Evolutionary conservation across 2,888 invertebrate species (phyloP), one percentile per base, ranked within the genome.

Genomic region (Tillus elongatus): DNA sequence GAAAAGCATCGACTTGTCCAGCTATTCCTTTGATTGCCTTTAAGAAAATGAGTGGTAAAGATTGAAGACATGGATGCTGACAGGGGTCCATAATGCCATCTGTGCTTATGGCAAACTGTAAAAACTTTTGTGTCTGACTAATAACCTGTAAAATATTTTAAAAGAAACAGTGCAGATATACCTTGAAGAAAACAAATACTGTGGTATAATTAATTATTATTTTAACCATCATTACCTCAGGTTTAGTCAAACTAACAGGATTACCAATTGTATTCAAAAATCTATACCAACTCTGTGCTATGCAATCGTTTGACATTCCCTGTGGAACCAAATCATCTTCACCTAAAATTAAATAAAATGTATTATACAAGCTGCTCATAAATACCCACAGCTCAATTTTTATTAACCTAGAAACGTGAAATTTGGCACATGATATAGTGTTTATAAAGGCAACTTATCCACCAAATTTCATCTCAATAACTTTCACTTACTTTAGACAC

Each of bases 211-310:
- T 33, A 30, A 12, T 37, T 2, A 15, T 33, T 14, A 37, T 28
- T 33, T n/a, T n/a, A n/a, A n/a, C n/a, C n/a, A n/a, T 27, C 41
- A 29, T 52, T 44, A 86, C 71, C 51, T 86, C 82, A 0, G 91
- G 90, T 26, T 86, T 79, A 52, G 89, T 89, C 42, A 97, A 71
- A 52, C 91, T 90, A 1, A 90, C 91, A 0, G 96, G 96, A 68
- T 93, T 93, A 15, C 95, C 93, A 43, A 96, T 81, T 26, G 90
- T 88, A 57, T 95, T 90, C 41, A 96, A 69, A 57, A 96, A 83
- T 41, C 96, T 77, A 67, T 91, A 96, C 96, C 96, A 96, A 53
- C 87, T 84, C 69, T 97, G 96, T 39, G 89, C 85, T 26, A 95
- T 80, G 42, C 90, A 89, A 60, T 92, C 89, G 42, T 86, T 79